A percentile compares a stretch with the other conserved stretches of the same genome.
phyloP scores from a whole-genome alignment of 2,888 invertebrate genomes.

The Dicranocentrus wangi region DNA sequence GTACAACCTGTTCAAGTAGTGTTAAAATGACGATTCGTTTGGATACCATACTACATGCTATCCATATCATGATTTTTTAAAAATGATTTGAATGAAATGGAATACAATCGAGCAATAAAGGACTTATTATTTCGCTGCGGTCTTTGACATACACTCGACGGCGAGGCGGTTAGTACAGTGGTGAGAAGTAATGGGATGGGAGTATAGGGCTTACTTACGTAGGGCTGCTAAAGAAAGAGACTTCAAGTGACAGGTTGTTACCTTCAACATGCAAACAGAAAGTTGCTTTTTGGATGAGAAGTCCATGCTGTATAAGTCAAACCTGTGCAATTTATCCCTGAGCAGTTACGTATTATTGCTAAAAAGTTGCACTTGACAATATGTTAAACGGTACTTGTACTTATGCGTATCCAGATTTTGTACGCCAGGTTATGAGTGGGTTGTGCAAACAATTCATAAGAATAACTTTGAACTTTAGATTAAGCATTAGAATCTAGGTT shows the following conservation, averaged over 20 bases:
- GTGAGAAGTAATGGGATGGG: too few relatives aligned
- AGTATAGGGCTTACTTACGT: too few relatives aligned
- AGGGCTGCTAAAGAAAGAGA: not conserved
- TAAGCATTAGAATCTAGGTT: constrained; percentile 13
- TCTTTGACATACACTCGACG: too few relatives aligned
- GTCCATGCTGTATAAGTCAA: not conserved
- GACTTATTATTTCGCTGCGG: too few relatives aligned
- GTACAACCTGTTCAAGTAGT: too few relatives aligned
- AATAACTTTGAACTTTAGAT: constrained; percentile 13
- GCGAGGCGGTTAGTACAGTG: too few relatives aligned
- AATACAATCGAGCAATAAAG: too few relatives aligned
- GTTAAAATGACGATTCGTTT: too few relatives aligned
- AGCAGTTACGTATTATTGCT: not conserved
- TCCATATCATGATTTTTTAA: too few relatives aligned
- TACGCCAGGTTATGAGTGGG: not conserved
- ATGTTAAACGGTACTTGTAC: not conserved
- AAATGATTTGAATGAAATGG: too few relatives aligned
- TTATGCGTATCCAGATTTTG: too few relatives aligned
- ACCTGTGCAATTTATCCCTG: not conserved
- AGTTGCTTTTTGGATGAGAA: not conserved
- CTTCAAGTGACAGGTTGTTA: constrained; percentile 36
- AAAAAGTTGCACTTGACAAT: not conserved
- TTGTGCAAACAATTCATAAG: not conserved
- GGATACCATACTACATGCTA: too few relatives aligned
- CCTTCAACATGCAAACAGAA: constrained; percentile 3